Evolutionary conservation across 2,888 invertebrate species (phyloP), one percentile per base, ranked within the genome.

Genomic region (Tinea semifulvella): DNA sequence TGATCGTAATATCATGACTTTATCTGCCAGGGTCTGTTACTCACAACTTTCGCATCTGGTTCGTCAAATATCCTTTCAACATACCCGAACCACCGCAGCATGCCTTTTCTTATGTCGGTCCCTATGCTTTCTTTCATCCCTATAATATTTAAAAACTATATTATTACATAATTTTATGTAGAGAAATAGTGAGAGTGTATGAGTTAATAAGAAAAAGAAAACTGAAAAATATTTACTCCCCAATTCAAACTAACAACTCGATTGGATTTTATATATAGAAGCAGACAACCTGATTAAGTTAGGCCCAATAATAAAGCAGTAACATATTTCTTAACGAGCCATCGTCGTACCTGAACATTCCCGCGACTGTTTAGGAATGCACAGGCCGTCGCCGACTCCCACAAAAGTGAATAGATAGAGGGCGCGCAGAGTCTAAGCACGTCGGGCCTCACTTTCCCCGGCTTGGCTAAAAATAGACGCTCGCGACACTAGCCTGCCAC

Each of bases 391-490:
- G 63, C 56, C 55, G 51, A 56, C 61, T 56, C 58, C 61, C 61
- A 60, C 67, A 65, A 49, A 66, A 67, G 63, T 67, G 65, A 65
- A 67, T 67, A 68, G 64, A 65, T 63, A 65, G 60, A 28, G 61
- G 58, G 63, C 63, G 70, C 62, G 63, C 67, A 66, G 68, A 68
- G 65, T 64, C 62, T 68, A 66, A 63, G 61, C 53, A 53, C 60
- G 46, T 47, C 47, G 58, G 57, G 59, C 64, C 65, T 65, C 64
- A 68, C 66, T 73, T 69, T 71, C 69, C 75, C 73, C 63, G 71
- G 68, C 63, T 53, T 54, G 51, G 61, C 77, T 77, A 79, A 76
- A 77, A 77, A 77, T 77, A 79, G 76, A 75, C 62, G 73, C 76
- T 75, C 65, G 57, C 60, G 56, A 60, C 61, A 59, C 58, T 60